Percentiles rank a stretch among this genome's conserved stretches.
Conservation (phyloP, 2,888 invertebrate species). For the Watsonalla binaria region DNA sequence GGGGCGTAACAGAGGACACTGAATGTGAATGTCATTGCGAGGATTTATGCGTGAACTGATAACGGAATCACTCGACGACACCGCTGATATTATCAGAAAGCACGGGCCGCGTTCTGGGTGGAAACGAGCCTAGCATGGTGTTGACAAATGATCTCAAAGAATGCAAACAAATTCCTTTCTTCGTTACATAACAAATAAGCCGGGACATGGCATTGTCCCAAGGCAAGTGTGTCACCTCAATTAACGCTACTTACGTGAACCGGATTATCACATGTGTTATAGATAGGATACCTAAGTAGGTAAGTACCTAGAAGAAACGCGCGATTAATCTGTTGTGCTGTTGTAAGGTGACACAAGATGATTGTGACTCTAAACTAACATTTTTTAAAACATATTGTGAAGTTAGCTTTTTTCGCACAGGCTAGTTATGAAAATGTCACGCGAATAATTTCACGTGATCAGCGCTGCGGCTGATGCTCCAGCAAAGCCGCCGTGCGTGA, state of each 20-base stretch:
- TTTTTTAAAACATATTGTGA: no score
- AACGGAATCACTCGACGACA: conserved; percentile 16
- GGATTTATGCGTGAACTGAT: conserved; percentile 32
- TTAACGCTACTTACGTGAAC: no score
- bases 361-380: neutral
- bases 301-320: no score
- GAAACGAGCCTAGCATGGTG: neutral
- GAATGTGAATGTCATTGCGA: conserved; percentile 49
- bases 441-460: neutral
- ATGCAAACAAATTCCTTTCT: neutral
- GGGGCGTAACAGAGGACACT: conserved; percentile 50
- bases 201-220: neutral
- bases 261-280: neutral
- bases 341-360: no score
- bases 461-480: neutral
- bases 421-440: no score
- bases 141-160: neutral
- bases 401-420: no score
- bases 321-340: no score
- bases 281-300: no score
- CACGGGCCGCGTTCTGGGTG: neutral
- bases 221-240: neutral
- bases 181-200: neutral
- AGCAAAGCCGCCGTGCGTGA: conserved; percentile 21
- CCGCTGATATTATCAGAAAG: neutral